These are phyloP conservation scores for Raja brachyura DNA, from an alignment of 2,113 vertebrate species.

Conservation along the genomic window DNA sequence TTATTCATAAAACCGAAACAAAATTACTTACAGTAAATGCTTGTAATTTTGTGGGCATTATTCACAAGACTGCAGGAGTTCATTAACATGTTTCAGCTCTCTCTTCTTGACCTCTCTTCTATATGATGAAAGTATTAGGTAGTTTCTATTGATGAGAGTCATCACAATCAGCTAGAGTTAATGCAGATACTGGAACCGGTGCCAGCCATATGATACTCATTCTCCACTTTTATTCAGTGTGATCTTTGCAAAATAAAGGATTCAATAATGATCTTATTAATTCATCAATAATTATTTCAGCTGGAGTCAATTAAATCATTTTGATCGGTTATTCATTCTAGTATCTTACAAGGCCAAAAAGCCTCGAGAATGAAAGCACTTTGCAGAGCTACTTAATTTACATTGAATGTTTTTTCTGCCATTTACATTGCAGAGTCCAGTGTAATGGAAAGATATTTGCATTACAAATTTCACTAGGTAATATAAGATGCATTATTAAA, in stretches of 20 bases:
- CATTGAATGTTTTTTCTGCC: conserved; percentile 28
- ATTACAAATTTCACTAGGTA: conserved; percentile 33
- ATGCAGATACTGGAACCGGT: not conserved
- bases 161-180: conserved; percentile 5
- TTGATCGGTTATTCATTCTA: conserved; percentile 18
- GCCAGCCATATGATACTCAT: not conserved
- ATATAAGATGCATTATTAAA: conserved; percentile 32
- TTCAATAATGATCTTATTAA: conserved; percentile 32
- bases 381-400: conserved; percentile 28
- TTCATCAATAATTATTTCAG: conserved; percentile 32
- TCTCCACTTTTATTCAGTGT: not conserved
- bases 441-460: conserved; percentile 24
- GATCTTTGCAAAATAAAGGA: conserved; percentile 27
- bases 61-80: conserved; percentile 3
- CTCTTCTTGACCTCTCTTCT: not conserved
- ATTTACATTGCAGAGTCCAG: conserved; percentile 24
- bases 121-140: conserved; percentile 6
- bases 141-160: not conserved
- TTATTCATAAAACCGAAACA: not conserved
- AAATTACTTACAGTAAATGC: not conserved
- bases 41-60: not conserved
- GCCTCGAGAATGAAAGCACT: conserved; percentile 21
- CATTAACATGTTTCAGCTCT: not conserved
- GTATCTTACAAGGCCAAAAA: conserved; percentile 13
- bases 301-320: conserved; percentile 2